A percentile compares a stretch with the other conserved stretches of the same genome.
These are phyloP conservation scores for crab-eating macaque (Macaca fascicularis) DNA, from an alignment of 2,113 vertebrate genomes.

Conservation along the genomic window DNA sequence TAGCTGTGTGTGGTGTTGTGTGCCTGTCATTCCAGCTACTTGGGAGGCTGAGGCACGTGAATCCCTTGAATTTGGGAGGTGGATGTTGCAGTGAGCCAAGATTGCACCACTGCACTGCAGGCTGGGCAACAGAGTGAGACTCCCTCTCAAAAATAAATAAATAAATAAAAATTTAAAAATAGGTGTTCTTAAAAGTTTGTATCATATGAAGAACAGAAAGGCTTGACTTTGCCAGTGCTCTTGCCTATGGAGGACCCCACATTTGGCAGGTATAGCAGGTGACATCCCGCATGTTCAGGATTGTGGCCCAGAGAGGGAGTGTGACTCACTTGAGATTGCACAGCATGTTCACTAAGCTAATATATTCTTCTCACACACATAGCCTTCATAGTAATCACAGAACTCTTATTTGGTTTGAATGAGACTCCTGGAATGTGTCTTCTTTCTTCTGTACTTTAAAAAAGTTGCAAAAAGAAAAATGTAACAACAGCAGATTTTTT, in stretches of 20 bases:
- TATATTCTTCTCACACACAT: rapidly evolving
- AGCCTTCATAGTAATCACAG: neutral
- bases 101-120: too few species aligned
- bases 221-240: neutral
- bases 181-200: neutral
- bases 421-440: neutral
- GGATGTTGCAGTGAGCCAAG: too few species aligned
- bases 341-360: neutral
- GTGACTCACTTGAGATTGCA: neutral
- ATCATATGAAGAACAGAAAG: neutral
- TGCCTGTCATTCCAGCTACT: too few species aligned
- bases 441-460: neutral
- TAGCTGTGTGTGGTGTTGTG: too few species aligned
- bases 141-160: too few species aligned
- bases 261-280: neutral
- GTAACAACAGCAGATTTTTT: neutral
- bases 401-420: neutral
- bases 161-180: neutral
- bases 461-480: neutral
- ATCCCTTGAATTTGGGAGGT: too few species aligned
- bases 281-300: neutral
- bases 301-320: neutral
- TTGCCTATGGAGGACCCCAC: neutral
- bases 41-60: too few species aligned
- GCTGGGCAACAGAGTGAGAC: too few species aligned